Evolutionary conservation across 2,888 invertebrate species (phyloP), one percentile per base, ranked within the genome.

Genomic region (Athalia cordata): DNA sequence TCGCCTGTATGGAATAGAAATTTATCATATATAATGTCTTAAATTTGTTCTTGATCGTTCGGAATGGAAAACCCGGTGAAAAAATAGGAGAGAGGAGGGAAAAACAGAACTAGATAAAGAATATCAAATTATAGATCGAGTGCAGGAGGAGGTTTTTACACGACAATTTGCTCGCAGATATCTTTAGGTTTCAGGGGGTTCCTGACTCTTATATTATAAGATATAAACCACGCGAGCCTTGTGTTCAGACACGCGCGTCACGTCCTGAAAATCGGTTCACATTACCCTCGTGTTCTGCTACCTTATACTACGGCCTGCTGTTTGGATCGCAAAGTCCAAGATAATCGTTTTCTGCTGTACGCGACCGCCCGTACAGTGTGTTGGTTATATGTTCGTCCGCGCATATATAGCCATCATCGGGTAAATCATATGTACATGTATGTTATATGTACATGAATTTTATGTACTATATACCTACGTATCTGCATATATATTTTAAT

Each of bases 221-320:
- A 82, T 83, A 82, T 82, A 80, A 79, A 84, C 84, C 86, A 85
- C 86, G 86, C 86, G 85, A 29, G 29, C 85, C 85, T 84, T 82
- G 80, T 85, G 85, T 81, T 86, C 86, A 85, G 85, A 86, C 86
- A 86, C 86, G 85, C 87, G 86, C 84, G 85, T 87, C 86, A 86
- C 86, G 86, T 86, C 83, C 83, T 85, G 82, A 84, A 87, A 86
- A 86, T 86, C 84, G 83, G 81, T 77, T 82, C 80, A 83, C 83
- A 85, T 86, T 85, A 84, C 83, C 83, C 74, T 59, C 80, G 79
- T 29, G 29, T 29, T 0, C 43, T 9, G 61, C 70, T 78, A 80
- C 81, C 80, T 78, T n/a, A n/a, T n/a, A 80, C 80, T 81, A 29
- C 29, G 29, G 29, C 29, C 29, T 29, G 29, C 29, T 29, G 29